These are phyloP conservation scores for Anodontia alba DNA, from an alignment of 2,888 invertebrate species.

Conservation along the genomic window DNA sequence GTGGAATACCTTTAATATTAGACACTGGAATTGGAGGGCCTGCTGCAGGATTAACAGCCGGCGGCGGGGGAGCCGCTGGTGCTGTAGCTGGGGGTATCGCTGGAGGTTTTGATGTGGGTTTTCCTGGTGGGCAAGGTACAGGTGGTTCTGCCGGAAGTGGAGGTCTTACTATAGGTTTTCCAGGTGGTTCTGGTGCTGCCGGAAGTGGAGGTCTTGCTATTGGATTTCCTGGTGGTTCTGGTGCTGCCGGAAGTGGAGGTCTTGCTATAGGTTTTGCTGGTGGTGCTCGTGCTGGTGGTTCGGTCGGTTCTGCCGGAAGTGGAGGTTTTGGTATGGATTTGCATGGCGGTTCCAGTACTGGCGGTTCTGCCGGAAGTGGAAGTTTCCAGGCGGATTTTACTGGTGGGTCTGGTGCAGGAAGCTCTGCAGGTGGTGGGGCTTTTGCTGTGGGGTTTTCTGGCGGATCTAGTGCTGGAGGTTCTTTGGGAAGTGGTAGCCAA, in stretches of 20 bases:
- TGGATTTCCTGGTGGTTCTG: conserved; percentile 1
- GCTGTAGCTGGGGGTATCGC: neutral
- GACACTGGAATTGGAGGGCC: neutral
- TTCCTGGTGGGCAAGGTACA: neutral
- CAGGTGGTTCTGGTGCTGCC: neutral
- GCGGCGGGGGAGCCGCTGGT: neutral
- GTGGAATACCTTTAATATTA: neutral
- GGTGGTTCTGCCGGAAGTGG: neutral
- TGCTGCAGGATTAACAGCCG: neutral
- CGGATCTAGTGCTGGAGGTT: neutral
- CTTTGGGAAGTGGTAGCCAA: too few relatives aligned
- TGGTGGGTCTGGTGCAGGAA: neutral
- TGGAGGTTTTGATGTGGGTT: neutral
- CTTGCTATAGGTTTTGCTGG: conserved; percentile 15
- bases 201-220: neutral
- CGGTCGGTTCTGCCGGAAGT: neutral
- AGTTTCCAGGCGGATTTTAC: neutral
- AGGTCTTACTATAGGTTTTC: conserved; percentile 15
- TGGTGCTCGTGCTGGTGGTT: neutral
- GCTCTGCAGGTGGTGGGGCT: neutral
- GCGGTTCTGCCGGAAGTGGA: too few relatives aligned
- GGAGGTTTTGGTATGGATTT: neutral
- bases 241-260: neutral
- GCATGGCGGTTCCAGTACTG: neutral
- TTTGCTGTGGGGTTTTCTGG: neutral